Base-by-base conservation (phyloP, 2,113 vertebrate species). In the Morone chrysops region DNA sequence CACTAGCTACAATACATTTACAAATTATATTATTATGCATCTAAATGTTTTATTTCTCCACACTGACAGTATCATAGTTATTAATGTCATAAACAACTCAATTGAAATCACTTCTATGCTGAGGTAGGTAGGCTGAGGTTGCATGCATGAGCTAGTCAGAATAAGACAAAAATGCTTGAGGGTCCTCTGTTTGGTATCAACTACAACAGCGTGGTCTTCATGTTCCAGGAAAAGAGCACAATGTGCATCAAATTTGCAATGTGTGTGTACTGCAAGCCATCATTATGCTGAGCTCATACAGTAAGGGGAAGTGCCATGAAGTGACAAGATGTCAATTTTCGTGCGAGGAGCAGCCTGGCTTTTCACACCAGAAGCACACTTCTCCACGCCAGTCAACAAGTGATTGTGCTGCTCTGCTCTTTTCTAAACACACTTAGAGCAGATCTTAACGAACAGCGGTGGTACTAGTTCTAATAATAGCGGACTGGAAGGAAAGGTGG, bases 81-180 rank as follows among this genome's bases (percentile, higher is more conserved):
- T 54, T 14, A n/a, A 60, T 40, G 10, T 20, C 6, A 4, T 8
- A 56, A 36, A 22, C 40, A 20, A 22, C 1, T 53, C 18, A 25
- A 43, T 16, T 20, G 1, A 53, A 20, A 68, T 62, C 4, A 36
- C 5, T 50, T n/a, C 16, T 6, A 9, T 45, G 31, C 31, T 31
- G 31, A 31, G 2, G 31, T 31, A 31, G 31, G 62, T 48, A 20
- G 12, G n/a, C 18, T 62, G 9, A n/a, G 47, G 31, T 18, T 62
- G 20, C 53, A 60, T 54, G 56, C 40, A 50, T 38, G 20, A 56
- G 41, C 25, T 56, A 68, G 50, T 65, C 6, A 57, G 70, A 70
- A 62, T 20, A n/a, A 16, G 8, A 22, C 20, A 57, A 11, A 66
- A 25, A 47, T 38, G 48, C 36, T 57, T 11, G 2, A 60, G 31